Evolutionary conservation across 2,797 vertebrate genomes (phyloP).

Genomic region (Rhinoraja longicauda): DNA sequence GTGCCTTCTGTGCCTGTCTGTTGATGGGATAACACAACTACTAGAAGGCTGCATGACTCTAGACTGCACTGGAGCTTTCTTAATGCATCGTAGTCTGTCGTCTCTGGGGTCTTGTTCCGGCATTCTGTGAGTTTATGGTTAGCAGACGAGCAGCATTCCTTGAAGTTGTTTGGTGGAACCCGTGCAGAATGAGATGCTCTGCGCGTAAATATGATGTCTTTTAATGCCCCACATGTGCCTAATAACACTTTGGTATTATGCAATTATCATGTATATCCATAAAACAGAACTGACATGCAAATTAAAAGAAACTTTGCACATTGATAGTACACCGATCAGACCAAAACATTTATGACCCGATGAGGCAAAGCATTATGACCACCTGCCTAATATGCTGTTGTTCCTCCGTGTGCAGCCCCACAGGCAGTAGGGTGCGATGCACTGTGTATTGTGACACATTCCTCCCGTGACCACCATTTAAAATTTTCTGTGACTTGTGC

Average conservation of each 20-base stretch:
- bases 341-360: too few species aligned
- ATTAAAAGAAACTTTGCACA: not conserved
- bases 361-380: too few species aligned
- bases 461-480: too few species aligned
- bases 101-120: not conserved
- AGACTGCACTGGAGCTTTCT: not conserved
- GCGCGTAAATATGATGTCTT: not conserved
- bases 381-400: too few species aligned
- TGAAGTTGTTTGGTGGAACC: not conserved
- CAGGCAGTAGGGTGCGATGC: too few species aligned
- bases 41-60: not conserved
- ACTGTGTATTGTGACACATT: too few species aligned
- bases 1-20: too few species aligned
- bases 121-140: not conserved
- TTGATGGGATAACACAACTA: not conserved
- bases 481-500: too few species aligned
- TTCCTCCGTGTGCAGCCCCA: too few species aligned
- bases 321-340: too few species aligned
- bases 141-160: not conserved
- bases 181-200: not conserved
- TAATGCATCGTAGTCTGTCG: not conserved
- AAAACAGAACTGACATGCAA: not conserved
- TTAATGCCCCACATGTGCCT: not conserved
- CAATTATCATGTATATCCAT: not conserved
- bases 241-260: not conserved